Evolutionary conservation across 2,888 invertebrate genomes (phyloP).

Genomic region (Mycalesis mineus): DNA sequence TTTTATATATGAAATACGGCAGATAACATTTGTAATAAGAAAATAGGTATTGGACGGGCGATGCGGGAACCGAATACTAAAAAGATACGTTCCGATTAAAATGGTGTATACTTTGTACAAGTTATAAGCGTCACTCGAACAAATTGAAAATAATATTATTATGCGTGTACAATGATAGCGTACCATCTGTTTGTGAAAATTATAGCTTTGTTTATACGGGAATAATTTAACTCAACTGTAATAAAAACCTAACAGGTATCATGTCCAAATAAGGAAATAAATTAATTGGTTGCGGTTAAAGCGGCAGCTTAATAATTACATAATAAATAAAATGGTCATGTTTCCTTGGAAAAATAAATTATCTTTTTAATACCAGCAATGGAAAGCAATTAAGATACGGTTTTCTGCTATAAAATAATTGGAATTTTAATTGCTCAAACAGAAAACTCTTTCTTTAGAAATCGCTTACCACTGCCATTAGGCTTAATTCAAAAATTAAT

Average conservation of each 20-base stretch:
- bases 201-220: background rate
- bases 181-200: background rate
- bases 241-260: background rate
- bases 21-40: slow-evolving; percentile 35
- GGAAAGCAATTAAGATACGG: slow-evolving; percentile 63
- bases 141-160: slow-evolving; percentile 3
- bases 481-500: slow-evolving; percentile 78
- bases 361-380: slow-evolving; percentile 37
- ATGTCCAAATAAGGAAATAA: slow-evolving; percentile 13
- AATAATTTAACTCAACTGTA: background rate
- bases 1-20: slow-evolving; percentile 18
- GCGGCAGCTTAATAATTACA: slow-evolving; percentile 8
- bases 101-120: slow-evolving; percentile 11
- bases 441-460: slow-evolving; percentile 72
- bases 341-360: slow-evolving; percentile 29
- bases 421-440: slow-evolving; percentile 65
- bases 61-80: slow-evolving; percentile 43
- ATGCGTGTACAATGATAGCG: background rate
- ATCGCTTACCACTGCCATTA: slow-evolving; percentile 74
- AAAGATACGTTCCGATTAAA: slow-evolving; percentile 36
- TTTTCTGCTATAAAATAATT: slow-evolving; percentile 63
- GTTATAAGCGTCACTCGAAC: background rate
- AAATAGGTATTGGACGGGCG: slow-evolving; percentile 40
- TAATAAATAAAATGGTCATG: slow-evolving; percentile 17
- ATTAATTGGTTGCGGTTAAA: slow-evolving; percentile 12